These are phyloP conservation scores for Flabesymbios commensalis DNA, from an alignment of 2,888 invertebrate genomes.

Conservation along the genomic window DNA sequence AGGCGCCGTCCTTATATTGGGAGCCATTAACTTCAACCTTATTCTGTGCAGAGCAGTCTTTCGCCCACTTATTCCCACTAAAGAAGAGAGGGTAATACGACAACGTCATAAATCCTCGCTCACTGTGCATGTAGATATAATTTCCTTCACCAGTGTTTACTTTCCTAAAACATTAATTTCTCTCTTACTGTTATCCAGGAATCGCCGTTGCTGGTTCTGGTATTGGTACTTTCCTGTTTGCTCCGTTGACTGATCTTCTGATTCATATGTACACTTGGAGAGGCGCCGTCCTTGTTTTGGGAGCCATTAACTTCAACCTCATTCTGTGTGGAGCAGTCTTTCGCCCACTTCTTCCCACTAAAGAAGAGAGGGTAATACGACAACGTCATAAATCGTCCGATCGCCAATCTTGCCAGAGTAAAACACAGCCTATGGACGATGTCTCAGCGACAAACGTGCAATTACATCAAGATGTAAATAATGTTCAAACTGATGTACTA, in stretches of 20 bases:
- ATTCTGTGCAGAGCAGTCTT: constrained; percentile 55
- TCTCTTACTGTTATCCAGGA: too few relatives aligned
- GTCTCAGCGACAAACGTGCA: background rate
- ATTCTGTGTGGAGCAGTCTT: constrained; percentile 55
- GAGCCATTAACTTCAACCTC: constrained; percentile 52
- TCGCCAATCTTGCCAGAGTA: background rate
- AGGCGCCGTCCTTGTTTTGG: constrained; percentile 55
- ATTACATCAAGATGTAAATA: too few relatives aligned
- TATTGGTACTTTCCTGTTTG: constrained; percentile 58
- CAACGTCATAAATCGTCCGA: background rate
- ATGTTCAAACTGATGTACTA: too few relatives aligned
- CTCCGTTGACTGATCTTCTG: constrained; percentile 53
- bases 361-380: constrained; percentile 7
- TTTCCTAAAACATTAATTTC: too few relatives aligned
- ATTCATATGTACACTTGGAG: constrained; percentile 56
- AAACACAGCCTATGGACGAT: too few relatives aligned
- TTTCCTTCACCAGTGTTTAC: too few relatives aligned
- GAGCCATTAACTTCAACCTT: constrained; percentile 52
- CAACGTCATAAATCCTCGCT: too few relatives aligned
- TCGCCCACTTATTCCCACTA: constrained; percentile 52
- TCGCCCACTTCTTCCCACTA: constrained; percentile 48
- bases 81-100: too few relatives aligned
- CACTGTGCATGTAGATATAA: too few relatives aligned
- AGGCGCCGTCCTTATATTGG: constrained; percentile 55
- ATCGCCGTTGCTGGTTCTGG: constrained; percentile 61